A percentile compares a stretch with the other conserved stretches of the same genome.
These are phyloP conservation scores for Pagetopsis macropterus DNA, from an alignment of 2,797 vertebrate species.

Conservation along the genomic window DNA sequence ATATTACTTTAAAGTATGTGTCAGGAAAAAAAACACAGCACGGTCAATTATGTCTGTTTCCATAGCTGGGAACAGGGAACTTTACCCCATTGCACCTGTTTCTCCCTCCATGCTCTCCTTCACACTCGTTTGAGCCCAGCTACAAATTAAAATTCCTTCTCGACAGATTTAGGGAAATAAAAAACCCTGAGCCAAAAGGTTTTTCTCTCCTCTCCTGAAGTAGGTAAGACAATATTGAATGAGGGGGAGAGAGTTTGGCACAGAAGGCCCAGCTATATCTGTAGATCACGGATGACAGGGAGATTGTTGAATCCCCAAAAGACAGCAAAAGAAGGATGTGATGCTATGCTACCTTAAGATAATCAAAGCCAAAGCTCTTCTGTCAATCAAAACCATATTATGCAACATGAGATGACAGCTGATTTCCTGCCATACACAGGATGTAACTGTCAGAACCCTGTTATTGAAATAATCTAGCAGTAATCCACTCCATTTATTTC, in stretches of 20 bases:
- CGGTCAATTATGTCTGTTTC: conserved; percentile 40
- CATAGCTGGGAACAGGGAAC: conserved; percentile 39
- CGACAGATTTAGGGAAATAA: conserved; percentile 60
- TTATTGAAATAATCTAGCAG: conserved; percentile 40
- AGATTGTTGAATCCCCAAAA: conserved; percentile 16
- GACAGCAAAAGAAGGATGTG: conserved; percentile 19
- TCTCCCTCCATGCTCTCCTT: conserved; percentile 39
- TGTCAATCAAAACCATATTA: conserved; percentile 34
- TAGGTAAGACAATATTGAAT: conserved; percentile 22
- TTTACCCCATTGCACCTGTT: conserved; percentile 61
- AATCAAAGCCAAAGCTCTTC: conserved; percentile 23
- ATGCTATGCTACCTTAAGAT: conserved; percentile 17
- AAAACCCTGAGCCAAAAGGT: conserved; percentile 41
- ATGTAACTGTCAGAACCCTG: conserved; percentile 37
- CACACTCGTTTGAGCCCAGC: conserved; percentile 47
- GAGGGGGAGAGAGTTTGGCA: background rate
- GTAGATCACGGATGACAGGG: conserved; percentile 36
- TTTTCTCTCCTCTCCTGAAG: conserved; percentile 26
- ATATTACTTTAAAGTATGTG: conserved; percentile 19
- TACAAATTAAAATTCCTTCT: conserved; percentile 68
- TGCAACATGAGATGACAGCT: conserved; percentile 20
- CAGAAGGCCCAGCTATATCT: conserved; percentile 16
- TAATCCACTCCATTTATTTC: conserved; percentile 42
- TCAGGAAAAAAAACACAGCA: conserved; percentile 17
- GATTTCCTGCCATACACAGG: conserved; percentile 40